phyloP scores from a whole-genome alignment of 2,888 invertebrate genomes.

The Liodrosophila aerea region DNA sequence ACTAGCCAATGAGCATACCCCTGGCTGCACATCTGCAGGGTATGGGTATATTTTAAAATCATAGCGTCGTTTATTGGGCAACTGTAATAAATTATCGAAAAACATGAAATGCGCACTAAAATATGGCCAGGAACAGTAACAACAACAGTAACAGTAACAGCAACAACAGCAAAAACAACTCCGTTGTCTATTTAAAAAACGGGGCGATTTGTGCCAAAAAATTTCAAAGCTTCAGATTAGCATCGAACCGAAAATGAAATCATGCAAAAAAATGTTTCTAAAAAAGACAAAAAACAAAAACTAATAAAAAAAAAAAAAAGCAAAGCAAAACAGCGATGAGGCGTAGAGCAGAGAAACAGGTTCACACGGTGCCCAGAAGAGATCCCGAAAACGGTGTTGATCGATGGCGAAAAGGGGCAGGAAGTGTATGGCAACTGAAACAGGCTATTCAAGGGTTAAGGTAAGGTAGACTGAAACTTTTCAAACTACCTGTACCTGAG shows the following conservation, averaged over 20 bases:
- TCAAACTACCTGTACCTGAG: constrained; percentile 37
- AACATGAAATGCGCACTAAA: constrained; percentile 73
- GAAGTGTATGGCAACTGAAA: constrained; percentile 23
- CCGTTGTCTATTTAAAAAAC: constrained; percentile 58
- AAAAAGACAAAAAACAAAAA: constrained; percentile 15
- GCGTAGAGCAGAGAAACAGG: constrained; percentile 52
- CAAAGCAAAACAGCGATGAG: constrained; percentile 11
- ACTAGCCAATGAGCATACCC: no score
- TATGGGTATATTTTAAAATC: constrained; percentile 12
- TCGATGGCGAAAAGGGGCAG: no score
- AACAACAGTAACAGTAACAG: constrained; percentile 40
- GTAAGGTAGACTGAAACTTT: constrained; percentile 18
- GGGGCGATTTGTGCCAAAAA: constrained; percentile 59
- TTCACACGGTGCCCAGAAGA: constrained; percentile 67
- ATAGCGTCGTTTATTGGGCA: constrained; percentile 65
- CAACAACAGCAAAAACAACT: constrained; percentile 28
- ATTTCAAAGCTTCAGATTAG: constrained; percentile 55
- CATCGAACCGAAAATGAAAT: constrained; percentile 60
- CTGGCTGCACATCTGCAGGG: background rate
- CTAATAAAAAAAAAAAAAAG: background rate
- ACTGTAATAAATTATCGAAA: constrained; percentile 74
- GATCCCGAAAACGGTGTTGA: constrained; percentile 13
- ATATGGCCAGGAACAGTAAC: constrained; percentile 48
- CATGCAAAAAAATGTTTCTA: constrained; percentile 44
- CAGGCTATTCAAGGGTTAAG: constrained; percentile 51